Conservation (phyloP, 2,888 invertebrate genomes). For the Metopia argyrocephala region DNA sequence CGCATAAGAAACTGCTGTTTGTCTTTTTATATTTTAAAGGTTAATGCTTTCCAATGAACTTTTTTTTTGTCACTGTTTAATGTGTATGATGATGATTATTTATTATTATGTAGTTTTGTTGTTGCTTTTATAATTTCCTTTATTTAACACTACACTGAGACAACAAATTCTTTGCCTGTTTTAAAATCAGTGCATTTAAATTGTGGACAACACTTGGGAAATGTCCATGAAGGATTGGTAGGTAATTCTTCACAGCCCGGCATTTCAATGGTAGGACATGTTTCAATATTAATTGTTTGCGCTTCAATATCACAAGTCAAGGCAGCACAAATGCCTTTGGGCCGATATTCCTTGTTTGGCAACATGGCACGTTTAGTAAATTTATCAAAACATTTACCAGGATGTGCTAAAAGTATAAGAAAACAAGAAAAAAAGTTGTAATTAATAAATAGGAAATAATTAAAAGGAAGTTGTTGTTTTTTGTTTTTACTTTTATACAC, state of each 20-base stretch:
- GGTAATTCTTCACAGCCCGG: conserved; percentile 77
- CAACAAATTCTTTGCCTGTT: conserved; percentile 75
- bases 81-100: conserved; percentile 66
- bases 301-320: conserved; percentile 76
- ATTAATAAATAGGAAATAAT: conserved; percentile 60
- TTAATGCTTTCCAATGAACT: conserved; percentile 21
- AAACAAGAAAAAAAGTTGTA: conserved; percentile 17
- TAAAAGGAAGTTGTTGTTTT: conserved; percentile 20
- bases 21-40: conserved; percentile 22
- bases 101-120: conserved; percentile 64
- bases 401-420: conserved; percentile 72
- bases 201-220: conserved; percentile 77
- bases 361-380: conserved; percentile 75
- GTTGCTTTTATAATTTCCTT: conserved; percentile 4
- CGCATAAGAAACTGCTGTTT: conserved; percentile 33
- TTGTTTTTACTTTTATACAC: neutral
- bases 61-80: conserved; percentile 44
- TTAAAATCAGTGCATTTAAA: conserved; percentile 77
- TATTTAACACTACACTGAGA: conserved; percentile 70
- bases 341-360: conserved; percentile 77
- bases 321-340: conserved; percentile 77
- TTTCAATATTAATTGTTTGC: conserved; percentile 76
- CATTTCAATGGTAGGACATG: conserved; percentile 77
- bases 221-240: conserved; percentile 74
- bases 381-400: conserved; percentile 77